Evolutionary conservation across 2,113 vertebrate genomes (phyloP).

Genomic region (Alexandromys fortis): DNA sequence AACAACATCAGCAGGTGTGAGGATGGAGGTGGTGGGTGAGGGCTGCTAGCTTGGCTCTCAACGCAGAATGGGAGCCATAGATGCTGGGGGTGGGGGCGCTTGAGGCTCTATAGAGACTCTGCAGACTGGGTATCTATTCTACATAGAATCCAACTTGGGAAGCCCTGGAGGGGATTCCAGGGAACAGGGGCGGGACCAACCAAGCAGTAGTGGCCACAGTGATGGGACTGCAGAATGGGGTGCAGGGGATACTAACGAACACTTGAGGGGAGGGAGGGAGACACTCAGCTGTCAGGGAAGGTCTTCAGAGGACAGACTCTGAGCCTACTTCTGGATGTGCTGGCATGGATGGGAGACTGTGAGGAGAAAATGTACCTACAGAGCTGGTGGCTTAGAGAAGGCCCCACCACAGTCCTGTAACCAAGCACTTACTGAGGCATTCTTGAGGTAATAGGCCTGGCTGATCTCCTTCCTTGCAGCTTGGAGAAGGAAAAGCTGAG

Average conservation of each 20-base stretch:
- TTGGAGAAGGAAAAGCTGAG: slow-evolving; percentile 32
- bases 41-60: neutral
- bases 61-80: accelerated
- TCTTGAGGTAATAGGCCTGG: slow-evolving; percentile 58
- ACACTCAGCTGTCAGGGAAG: accelerated
- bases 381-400: neutral
- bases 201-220: neutral
- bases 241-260: accelerated
- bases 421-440: neutral
- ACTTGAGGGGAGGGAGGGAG: accelerated
- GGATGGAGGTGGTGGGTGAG: neutral
- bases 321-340: neutral
- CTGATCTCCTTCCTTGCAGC: slow-evolving; percentile 27
- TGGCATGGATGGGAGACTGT: no score
- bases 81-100: neutral
- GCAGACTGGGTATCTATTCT: neutral
- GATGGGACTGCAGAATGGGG: neutral
- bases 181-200: neutral
- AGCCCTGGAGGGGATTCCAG: neutral
- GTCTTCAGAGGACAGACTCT: neutral
- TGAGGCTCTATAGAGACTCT: accelerated
- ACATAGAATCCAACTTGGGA: no score
- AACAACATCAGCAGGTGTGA: neutral
- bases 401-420: neutral
- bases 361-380: neutral